Percentiles rank a stretch among this genome's conserved stretches.
phyloP scores from a whole-genome alignment of 2,888 invertebrate species.

The Sepiola atlantica region DNA sequence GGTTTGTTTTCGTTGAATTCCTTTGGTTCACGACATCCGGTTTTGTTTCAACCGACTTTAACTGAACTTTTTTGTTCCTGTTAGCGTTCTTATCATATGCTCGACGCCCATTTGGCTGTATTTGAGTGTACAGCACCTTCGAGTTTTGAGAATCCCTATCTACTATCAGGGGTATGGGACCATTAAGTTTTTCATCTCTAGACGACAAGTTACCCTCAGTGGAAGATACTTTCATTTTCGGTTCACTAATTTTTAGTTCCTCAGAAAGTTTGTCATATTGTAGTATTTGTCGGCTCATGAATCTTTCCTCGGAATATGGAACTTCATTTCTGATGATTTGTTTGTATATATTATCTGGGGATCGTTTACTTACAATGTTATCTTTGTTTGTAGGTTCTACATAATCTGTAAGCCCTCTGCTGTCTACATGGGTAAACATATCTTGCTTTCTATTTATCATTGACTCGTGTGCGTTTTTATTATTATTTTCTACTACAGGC shows the following conservation, averaged over 20 bases:
- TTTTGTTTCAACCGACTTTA: neutral
- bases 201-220: neutral
- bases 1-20: neutral
- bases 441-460: neutral
- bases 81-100: neutral
- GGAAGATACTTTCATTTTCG: neutral
- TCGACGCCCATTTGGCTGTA: neutral
- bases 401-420: neutral
- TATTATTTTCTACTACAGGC: neutral
- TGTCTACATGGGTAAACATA: neutral
- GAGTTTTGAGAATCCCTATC: neutral
- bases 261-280: neutral
- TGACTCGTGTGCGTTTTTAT: neutral
- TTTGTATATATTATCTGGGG: neutral
- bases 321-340: neutral
- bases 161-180: neutral
- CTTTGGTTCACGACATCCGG: neutral
- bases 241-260: neutral
- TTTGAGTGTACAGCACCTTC: neutral
- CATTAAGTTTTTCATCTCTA: neutral
- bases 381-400: neutral
- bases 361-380: neutral
- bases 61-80: neutral
- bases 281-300: neutral
- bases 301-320: neutral